Percentiles rank a stretch among this genome's conserved stretches.
phyloP scores from a whole-genome alignment of 2,113 vertebrate species.

The Colius striatus region DNA sequence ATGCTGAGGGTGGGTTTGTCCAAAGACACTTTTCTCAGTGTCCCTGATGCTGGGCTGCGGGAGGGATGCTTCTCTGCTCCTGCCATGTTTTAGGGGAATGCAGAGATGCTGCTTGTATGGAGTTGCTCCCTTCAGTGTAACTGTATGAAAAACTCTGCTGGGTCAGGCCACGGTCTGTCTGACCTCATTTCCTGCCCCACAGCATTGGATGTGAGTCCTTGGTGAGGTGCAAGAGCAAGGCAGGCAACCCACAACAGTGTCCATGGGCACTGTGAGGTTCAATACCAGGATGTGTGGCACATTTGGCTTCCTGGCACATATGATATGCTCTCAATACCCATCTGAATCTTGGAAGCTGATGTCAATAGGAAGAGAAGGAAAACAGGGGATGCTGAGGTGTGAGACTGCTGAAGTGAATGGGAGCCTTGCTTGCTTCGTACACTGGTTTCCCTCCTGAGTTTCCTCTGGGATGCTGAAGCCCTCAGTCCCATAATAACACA shows the following conservation, averaged over 20 bases:
- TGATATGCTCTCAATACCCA: accelerated
- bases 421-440: not conserved
- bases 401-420: not conserved
- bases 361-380: not conserved
- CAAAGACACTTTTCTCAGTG: accelerated
- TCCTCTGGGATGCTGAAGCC: slow-evolving; percentile 53
- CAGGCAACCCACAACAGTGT: accelerated
- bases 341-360: not conserved
- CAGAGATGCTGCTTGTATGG: not conserved
- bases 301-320: accelerated
- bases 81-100: accelerated
- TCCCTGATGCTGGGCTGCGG: not conserved
- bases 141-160: not conserved
- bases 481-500: not conserved
- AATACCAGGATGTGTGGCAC: not conserved
- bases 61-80: not conserved
- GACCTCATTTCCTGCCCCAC: not conserved
- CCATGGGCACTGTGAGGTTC: not conserved
- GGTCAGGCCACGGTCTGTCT: accelerated
- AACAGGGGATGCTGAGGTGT: not conserved
- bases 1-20: not conserved
- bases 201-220: not conserved
- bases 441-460: slow-evolving; percentile 2
- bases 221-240: not conserved
- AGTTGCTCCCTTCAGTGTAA: not conserved